Evolutionary conservation across 2,888 invertebrate genomes (phyloP), one percentile per base, ranked within the genome.

Genomic region (Drosophila kuntzei): DNA sequence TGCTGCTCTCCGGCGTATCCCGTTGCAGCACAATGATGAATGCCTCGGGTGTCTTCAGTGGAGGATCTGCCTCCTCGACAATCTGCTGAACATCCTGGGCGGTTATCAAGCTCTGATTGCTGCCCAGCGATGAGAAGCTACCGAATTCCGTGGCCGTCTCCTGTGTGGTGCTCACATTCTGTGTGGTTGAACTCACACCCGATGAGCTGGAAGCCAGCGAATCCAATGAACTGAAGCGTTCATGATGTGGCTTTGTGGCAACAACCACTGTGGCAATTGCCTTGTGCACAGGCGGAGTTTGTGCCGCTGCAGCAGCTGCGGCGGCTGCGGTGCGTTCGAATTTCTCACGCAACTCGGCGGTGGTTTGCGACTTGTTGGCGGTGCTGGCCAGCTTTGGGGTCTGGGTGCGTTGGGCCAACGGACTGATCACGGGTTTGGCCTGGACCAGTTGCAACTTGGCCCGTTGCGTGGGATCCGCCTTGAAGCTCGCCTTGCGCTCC

Each of bases 1-100:
- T 95, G 88, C 96, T 96, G 20, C 96, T 95, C 46, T 94, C 94
- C 3, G 94, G 93, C 74, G 94, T 93, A 86, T 96, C 95, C 63
- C 95, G 93, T 86, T 95, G 95, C 63, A 96, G 92, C 22, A 95
- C 93, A 44, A 95, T 94, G 32, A 95, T 95, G 71, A 94, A 93
- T 6, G 95, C 94, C 76, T 95, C 95, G 4, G 89, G 93, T 71
- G 90, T 95, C 93, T 90, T 95, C 22, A 95, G 90, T n/a, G 94
- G 94, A 69, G 94, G 94, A 89, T 94, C 94, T 3, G 95, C 95
- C 73, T 95, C 95, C 80, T 95, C 95, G 53, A 95, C 94, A 64
- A 95, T 92, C 84, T 94, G 94, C 68, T 95, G 94, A 60, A 95
- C 91, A 89, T 95, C 95, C 84, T 92, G 92, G 37, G 92, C 91